phyloP scores from a whole-genome alignment of 2,113 vertebrate species.

The Sardina pilchardus region DNA sequence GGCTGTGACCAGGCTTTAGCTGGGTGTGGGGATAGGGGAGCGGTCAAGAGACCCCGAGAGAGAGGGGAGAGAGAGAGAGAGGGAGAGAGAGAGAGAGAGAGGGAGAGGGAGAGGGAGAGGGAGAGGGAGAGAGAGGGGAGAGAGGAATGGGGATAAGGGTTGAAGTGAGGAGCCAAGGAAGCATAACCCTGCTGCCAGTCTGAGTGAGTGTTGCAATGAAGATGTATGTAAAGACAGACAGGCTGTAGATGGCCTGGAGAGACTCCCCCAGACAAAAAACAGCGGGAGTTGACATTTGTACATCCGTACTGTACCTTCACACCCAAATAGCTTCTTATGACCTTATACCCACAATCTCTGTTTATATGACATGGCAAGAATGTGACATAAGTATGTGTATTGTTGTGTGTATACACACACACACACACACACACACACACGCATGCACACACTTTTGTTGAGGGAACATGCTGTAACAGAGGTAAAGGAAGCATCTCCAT shows the following conservation, averaged over 20 bases:
- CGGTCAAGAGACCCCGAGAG: background rate
- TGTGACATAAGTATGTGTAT: background rate
- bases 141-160: slow-evolving; percentile 2
- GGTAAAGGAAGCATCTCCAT: background rate
- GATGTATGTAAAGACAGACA: background rate
- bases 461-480: background rate
- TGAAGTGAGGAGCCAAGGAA: slow-evolving; percentile 9
- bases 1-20: background rate
- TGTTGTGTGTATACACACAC: background rate
- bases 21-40: background rate
- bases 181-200: background rate
- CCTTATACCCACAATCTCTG: background rate
- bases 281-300: background rate
- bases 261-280: background rate
- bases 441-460: background rate
- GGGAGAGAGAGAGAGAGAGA: background rate
- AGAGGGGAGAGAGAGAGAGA: background rate
- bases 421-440: too few relatives aligned
- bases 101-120: background rate
- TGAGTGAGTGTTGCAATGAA: background rate
- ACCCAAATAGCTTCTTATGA: background rate
- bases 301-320: background rate
- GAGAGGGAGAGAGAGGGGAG: background rate
- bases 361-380: background rate
- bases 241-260: background rate